phyloP scores from a whole-genome alignment of 2,888 invertebrate species.

The Anaspis maculata region DNA sequence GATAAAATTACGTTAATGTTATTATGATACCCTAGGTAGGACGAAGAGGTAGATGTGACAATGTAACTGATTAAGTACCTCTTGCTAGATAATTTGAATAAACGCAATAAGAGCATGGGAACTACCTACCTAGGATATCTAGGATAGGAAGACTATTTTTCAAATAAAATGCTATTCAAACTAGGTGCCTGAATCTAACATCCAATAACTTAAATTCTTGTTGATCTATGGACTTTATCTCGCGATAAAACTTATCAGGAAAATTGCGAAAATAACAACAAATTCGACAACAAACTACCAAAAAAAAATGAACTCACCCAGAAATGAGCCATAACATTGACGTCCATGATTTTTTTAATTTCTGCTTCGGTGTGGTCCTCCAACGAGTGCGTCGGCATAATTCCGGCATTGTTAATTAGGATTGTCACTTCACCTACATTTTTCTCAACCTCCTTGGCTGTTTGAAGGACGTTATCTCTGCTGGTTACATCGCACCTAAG shows the following conservation, averaged over 20 bases:
- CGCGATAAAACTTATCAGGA: background rate
- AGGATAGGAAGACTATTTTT: too few species aligned
- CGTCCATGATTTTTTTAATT: conserved; percentile 59
- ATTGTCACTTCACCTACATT: conserved; percentile 73
- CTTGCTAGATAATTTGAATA: too few species aligned
- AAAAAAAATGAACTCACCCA: conserved; percentile 53
- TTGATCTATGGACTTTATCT: conserved; percentile 2
- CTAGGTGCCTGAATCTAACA: too few species aligned
- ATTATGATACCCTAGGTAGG: too few species aligned
- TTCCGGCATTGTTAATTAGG: conserved; percentile 79
- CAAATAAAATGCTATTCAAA: too few species aligned
- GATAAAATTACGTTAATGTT: too few species aligned
- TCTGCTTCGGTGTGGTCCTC: conserved; percentile 58
- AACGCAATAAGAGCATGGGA: too few species aligned
- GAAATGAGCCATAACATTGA: conserved; percentile 72
- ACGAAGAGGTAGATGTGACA: too few species aligned
- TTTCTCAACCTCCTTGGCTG: conserved; percentile 54
- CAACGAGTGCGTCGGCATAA: conserved; percentile 72
- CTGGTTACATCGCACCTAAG: conserved; percentile 69
- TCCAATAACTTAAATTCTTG: too few species aligned
- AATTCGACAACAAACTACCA: too few species aligned
- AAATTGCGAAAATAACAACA: background rate
- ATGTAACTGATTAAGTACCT: too few species aligned
- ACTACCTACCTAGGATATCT: too few species aligned
- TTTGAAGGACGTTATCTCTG: conserved; percentile 54